These are phyloP conservation scores for Lasius fuliginosus DNA, from an alignment of 2,888 invertebrate genomes.

Conservation along the genomic window DNA sequence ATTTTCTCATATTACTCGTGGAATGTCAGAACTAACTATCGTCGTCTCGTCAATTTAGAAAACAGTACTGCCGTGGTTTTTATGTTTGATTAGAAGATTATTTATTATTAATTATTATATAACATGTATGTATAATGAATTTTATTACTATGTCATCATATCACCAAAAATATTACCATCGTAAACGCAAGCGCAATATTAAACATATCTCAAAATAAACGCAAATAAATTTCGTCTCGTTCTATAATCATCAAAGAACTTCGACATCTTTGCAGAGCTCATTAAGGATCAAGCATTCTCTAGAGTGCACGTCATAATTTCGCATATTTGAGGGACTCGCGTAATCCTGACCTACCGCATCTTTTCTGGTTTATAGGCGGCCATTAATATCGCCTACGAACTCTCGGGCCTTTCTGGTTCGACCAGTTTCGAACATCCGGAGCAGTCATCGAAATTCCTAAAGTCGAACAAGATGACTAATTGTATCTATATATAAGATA, in stretches of 20 bases:
- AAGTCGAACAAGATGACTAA: slow-evolving; percentile 1
- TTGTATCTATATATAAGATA: not conserved
- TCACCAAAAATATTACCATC: not conserved
- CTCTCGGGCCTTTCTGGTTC: slow-evolving; percentile 70
- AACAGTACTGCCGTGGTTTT: not conserved
- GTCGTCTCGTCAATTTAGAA: not conserved
- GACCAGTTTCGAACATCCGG: slow-evolving; percentile 67
- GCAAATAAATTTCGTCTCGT: not conserved
- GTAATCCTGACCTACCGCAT: slow-evolving; percentile 78
- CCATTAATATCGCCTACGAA: slow-evolving; percentile 76
- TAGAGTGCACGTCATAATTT: slow-evolving; percentile 54
- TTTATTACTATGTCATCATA: not conserved
- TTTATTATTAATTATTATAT: not conserved
- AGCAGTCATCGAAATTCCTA: slow-evolving; percentile 47
- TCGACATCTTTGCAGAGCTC: not conserved
- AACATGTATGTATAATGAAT: not conserved
- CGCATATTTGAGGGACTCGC: slow-evolving; percentile 66
- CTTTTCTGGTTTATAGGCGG: slow-evolving; percentile 74
- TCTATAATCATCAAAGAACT: not conserved
- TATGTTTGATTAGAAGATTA: not conserved
- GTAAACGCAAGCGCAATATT: not conserved
- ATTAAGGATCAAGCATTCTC: not conserved
- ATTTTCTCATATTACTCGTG: not conserved
- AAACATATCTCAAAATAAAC: slow-evolving; percentile 42
- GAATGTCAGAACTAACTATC: not conserved